These are phyloP conservation scores for Heliconius ethilla DNA, from an alignment of 2,888 invertebrate genomes.

Conservation along the genomic window DNA sequence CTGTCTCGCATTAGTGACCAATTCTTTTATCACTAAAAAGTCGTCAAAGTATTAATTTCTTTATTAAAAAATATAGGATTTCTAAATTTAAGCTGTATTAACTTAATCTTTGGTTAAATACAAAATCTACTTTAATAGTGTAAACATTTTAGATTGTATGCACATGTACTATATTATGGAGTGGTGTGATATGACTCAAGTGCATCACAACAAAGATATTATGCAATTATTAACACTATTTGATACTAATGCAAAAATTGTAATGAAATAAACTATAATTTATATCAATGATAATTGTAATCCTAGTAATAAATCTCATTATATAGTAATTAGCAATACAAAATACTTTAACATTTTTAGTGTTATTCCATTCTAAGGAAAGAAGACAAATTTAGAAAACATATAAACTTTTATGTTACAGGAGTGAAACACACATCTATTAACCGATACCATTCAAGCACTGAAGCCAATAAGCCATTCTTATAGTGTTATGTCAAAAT, in stretches of 20 bases:
- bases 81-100: too few relatives aligned
- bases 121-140: not conserved
- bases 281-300: constrained; percentile 6
- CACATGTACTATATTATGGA: not conserved
- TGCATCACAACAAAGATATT: constrained; percentile 10
- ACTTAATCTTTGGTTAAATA: too few relatives aligned
- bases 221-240: not conserved
- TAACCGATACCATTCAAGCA: not conserved
- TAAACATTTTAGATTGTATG: constrained; percentile 7
- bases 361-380: too few relatives aligned
- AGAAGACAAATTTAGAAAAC: not conserved
- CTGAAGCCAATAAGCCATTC: too few relatives aligned
- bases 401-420: not conserved
- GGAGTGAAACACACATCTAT: not conserved
- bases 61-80: too few relatives aligned
- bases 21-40: not conserved
- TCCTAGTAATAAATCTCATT: not conserved
- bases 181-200: constrained; percentile 9
- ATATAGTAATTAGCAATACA: not conserved
- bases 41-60: too few relatives aligned
- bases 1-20: not conserved
- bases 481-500: too few relatives aligned
- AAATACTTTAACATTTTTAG: too few relatives aligned
- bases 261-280: not conserved
- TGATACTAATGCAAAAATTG: not conserved